Conservation (phyloP, 2,797 vertebrate genomes). For the Astyanax mexicanus region DNA sequence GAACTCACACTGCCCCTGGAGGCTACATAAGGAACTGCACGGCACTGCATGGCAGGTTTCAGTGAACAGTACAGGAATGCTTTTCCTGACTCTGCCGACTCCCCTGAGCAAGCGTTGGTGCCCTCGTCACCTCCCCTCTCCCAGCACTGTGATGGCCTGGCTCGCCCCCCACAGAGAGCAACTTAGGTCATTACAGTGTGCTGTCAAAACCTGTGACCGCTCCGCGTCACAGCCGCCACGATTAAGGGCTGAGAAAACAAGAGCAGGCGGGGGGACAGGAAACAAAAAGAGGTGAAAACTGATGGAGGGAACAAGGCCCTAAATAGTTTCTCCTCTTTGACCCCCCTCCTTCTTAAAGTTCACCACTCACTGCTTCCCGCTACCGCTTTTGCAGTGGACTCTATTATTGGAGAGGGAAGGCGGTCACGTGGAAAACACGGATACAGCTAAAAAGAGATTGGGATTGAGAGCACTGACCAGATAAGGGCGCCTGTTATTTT, state of each 20-base stretch:
- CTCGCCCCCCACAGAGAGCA: constrained; percentile 66
- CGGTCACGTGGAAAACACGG: constrained; percentile 68
- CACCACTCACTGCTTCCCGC: constrained; percentile 73
- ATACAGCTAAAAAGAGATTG: constrained; percentile 38
- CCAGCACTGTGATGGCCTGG: constrained; percentile 28
- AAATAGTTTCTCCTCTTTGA: constrained; percentile 70
- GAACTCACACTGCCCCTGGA: constrained; percentile 52
- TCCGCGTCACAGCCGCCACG: constrained; percentile 65
- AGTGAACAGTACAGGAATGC: constrained; percentile 55
- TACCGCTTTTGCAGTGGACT: constrained; percentile 70
- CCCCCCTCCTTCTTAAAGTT: constrained; percentile 54
- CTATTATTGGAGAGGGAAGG: constrained; percentile 69
- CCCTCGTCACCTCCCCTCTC: constrained; percentile 43
- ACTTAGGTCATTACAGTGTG: constrained; percentile 77
- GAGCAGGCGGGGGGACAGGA: constrained; percentile 65
- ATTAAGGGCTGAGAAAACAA: constrained; percentile 77
- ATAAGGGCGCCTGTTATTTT: not conserved
- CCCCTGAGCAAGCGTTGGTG: constrained; percentile 48
- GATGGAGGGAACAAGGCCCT: constrained; percentile 74
- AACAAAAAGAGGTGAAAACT: constrained; percentile 68
- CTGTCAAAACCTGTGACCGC: constrained; percentile 80
- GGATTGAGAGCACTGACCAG: constrained; percentile 29
- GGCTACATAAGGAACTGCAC: constrained; percentile 51
- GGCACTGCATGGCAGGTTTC: constrained; percentile 45
- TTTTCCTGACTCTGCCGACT: constrained; percentile 49